Evolutionary conservation across 2,113 vertebrate species (phyloP), one percentile per base, ranked within the genome.

Genomic region (Picathartes gymnocephalus): DNA sequence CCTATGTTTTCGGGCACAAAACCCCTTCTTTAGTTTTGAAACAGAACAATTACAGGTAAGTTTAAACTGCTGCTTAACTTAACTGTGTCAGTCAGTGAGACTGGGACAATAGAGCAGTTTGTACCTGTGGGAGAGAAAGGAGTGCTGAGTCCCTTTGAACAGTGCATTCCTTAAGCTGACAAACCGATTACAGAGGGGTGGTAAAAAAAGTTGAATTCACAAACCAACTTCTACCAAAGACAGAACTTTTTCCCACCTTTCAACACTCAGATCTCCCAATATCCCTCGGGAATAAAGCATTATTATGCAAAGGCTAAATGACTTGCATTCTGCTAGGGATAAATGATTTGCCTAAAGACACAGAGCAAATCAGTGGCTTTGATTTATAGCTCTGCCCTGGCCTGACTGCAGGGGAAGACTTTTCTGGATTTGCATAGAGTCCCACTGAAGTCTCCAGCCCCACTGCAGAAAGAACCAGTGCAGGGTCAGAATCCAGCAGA

Each of bases 291-390:
- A 33, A 9, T 18, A 44, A 88, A 73, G 50, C 57, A 66, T 60
- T 85, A 73, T 57, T 92, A 90, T 94, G 64, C 79, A 94, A 92
- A 95, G 51, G n/a, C 64, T 83, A 86, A 93, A 95, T 64, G 21
- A 66, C 45, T 94, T 82, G 78, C 42, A 44, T 92, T 91, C 62
- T 87, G 60, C 54, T 73, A 62, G 74, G 88, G 82, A 94, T 88
- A 86, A 93, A 96, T 90, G 15, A 94, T 96, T 93, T 93, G 93
- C 90, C 95, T 86, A 68, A 91, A 96, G 95, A 93, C 71, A 80
- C 13, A 86, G 58, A 92, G 68, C 44, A 93, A 94, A 94, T 90
- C 91, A 93, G 68, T 71, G 85, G 47, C 44, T 90, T 92, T 96
- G 92, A 96, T 96, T 94, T 96, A 96, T 95, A 66, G 57, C 79